Evolutionary conservation across 2,113 vertebrate species (phyloP).

Genomic region (Gopherus flavomarginatus): DNA sequence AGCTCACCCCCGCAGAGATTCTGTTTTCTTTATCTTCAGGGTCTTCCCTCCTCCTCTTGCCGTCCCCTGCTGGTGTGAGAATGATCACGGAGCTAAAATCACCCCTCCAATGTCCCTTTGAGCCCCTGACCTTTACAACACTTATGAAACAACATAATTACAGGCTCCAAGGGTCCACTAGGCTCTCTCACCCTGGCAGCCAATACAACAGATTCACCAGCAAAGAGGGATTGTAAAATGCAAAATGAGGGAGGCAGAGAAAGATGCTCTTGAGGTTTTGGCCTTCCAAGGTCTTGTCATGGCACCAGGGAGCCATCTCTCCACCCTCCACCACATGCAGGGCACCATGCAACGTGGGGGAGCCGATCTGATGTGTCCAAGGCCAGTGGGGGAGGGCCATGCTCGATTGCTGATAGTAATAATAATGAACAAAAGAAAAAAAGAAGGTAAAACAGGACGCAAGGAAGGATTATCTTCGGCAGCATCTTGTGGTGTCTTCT

Average conservation of each 20-base stretch:
- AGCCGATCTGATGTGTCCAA: conserved; percentile 33
- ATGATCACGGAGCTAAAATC: conserved; percentile 60
- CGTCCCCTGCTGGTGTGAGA: background rate
- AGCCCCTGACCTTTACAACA: conserved; percentile 62
- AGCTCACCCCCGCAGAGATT: background rate
- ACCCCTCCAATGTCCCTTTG: conserved; percentile 47
- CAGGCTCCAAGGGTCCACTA: conserved; percentile 66
- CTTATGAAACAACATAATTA: conserved; percentile 69
- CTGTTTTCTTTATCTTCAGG: background rate
- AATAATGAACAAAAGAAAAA: conserved; percentile 77
- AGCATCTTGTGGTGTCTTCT: conserved; percentile 82
- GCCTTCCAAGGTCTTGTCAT: conserved; percentile 64
- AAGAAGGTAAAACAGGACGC: conserved; percentile 76
- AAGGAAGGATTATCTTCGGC: conserved; percentile 82
- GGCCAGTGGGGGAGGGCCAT: conserved; percentile 68
- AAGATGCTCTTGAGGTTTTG: conserved; percentile 65
- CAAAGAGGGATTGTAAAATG: conserved; percentile 72
- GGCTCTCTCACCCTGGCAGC: conserved; percentile 69
- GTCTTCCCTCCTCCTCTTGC: background rate
- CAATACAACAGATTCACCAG: conserved; percentile 51
- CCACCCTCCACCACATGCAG: background rate
- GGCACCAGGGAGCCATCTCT: conserved; percentile 49
- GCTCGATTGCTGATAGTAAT: conserved; percentile 73
- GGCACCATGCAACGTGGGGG: conserved; percentile 5
- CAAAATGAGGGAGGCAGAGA: conserved; percentile 66